A percentile compares a stretch with the other conserved stretches of the same genome.
Evolutionary conservation across 2,888 invertebrate species (phyloP).

Genomic region (Xestia xanthographa): DNA sequence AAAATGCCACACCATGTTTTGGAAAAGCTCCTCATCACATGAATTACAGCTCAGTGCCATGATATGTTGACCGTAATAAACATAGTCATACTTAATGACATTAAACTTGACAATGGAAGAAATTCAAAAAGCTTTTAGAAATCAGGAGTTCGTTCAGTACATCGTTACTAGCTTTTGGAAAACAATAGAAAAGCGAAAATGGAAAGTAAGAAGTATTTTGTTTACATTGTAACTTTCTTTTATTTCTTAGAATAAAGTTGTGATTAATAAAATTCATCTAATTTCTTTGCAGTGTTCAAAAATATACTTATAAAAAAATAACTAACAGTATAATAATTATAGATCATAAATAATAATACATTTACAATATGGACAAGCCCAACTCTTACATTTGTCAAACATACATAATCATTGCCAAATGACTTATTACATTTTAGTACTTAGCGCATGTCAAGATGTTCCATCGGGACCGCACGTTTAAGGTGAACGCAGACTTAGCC

Average conservation of each 20-base stretch:
- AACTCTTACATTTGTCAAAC: slow-evolving; percentile 50
- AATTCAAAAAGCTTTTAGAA: not conserved
- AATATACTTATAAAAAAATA: slow-evolving; percentile 57
- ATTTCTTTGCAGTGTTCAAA: slow-evolving; percentile 35
- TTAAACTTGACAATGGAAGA: not conserved
- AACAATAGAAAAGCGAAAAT: not conserved
- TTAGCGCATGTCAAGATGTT: slow-evolving; percentile 30
- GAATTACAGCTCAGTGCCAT: not conserved
- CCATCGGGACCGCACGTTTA: slow-evolving; percentile 21
- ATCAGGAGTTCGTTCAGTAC: not conserved
- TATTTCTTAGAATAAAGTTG: slow-evolving; percentile 19
- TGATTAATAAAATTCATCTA: slow-evolving; percentile 27
- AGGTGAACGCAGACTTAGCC: too few species aligned
- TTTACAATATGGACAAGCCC: slow-evolving; percentile 59
- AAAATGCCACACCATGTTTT: not conserved
- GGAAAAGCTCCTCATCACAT: not conserved
- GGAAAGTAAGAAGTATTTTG: slow-evolving; percentile 25
- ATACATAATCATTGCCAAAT: slow-evolving; percentile 38
- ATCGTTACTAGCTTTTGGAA: slow-evolving; percentile 1
- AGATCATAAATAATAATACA: slow-evolving; percentile 64
- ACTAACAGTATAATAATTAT: slow-evolving; percentile 49
- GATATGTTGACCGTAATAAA: slow-evolving; percentile 7
- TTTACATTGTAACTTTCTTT: slow-evolving; percentile 23
- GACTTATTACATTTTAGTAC: slow-evolving; percentile 39
- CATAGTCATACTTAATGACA: not conserved